Evolutionary conservation across 2,888 invertebrate species (phyloP).

Genomic region (Ischnus inquisitorius): DNA sequence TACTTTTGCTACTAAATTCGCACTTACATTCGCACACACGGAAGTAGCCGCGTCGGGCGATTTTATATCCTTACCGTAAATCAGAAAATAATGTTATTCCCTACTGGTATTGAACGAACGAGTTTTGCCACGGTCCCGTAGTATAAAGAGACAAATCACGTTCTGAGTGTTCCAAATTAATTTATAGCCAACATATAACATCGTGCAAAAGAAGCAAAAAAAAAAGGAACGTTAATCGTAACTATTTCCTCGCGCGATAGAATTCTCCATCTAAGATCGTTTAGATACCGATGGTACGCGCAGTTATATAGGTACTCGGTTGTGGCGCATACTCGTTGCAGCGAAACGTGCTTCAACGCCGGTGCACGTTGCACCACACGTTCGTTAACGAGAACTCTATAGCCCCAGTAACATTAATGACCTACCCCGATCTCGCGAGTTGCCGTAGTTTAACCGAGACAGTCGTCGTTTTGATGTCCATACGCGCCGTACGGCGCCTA

Average conservation of each 20-base stretch:
- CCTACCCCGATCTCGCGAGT: conserved; percentile 37
- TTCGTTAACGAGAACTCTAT: conserved; percentile 39
- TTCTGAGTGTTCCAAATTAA: conserved; percentile 41
- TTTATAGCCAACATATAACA: conserved; percentile 29
- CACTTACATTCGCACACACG: background rate
- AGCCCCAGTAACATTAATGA: conserved; percentile 47
- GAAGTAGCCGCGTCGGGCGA: background rate
- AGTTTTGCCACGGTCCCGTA: conserved; percentile 17
- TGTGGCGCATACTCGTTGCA: background rate
- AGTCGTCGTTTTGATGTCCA: conserved; percentile 22
- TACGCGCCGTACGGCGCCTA: conserved; percentile 26
- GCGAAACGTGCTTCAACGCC: conserved; percentile 36
- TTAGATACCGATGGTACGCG: conserved; percentile 24
- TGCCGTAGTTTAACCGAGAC: background rate
- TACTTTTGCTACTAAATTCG: too few relatives aligned
- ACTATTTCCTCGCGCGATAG: conserved; percentile 35
- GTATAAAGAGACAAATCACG: conserved; percentile 33
- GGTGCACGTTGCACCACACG: conserved; percentile 23
- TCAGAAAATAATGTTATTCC: conserved; percentile 27
- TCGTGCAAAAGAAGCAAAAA: too few relatives aligned
- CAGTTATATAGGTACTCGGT: conserved; percentile 5
- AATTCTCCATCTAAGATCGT: conserved; percentile 25
- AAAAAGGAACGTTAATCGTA: conserved; percentile 29
- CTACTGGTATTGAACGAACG: conserved; percentile 1
- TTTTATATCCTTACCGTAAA: conserved; percentile 36